Conservation (phyloP, 35 echinoderm and acorn worm species). For the Lytechinus pictus region DNA sequence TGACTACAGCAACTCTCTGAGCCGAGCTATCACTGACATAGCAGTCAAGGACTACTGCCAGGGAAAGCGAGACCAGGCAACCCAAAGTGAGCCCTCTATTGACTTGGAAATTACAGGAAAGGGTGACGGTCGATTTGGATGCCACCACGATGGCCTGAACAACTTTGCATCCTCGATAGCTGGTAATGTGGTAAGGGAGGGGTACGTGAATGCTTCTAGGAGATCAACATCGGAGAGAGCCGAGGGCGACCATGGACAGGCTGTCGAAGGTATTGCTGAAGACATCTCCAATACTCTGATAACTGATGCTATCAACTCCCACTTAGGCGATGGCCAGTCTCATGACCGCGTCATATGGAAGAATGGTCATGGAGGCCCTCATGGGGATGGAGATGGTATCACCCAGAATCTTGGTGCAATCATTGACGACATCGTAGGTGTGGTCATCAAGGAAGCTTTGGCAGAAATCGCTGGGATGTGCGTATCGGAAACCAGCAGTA, state of each 20-base stretch:
- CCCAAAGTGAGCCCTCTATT: constrained; percentile 20
- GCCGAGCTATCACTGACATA: constrained; percentile 86
- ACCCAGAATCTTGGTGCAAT: constrained; percentile 30
- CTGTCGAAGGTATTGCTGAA: background rate
- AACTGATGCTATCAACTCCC: background rate
- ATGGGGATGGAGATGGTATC: constrained; percentile 6
- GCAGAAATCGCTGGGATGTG: constrained; percentile 12
- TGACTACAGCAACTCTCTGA: constrained; percentile 77
- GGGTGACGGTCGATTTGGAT: background rate
- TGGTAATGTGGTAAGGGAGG: constrained; percentile 24
- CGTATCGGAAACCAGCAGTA: constrained; percentile 51
- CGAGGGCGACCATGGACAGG: background rate
- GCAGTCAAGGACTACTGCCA: constrained; percentile 75
- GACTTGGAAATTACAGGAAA: background rate
- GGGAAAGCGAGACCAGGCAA: constrained; percentile 21
- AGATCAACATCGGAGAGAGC: background rate
- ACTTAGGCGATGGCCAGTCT: background rate
- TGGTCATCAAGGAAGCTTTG: background rate
- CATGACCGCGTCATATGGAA: background rate
- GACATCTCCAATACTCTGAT: background rate
- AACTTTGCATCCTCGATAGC: constrained; percentile 27
- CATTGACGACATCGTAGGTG: constrained; percentile 39
- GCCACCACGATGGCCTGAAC: constrained; percentile 7
- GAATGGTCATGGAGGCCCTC: background rate
- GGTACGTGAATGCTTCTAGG: background rate